A percentile compares a stretch with the other conserved stretches of the same genome.
Conservation (phyloP, 2,888 invertebrate species). For the Eristalis intricaria region DNA sequence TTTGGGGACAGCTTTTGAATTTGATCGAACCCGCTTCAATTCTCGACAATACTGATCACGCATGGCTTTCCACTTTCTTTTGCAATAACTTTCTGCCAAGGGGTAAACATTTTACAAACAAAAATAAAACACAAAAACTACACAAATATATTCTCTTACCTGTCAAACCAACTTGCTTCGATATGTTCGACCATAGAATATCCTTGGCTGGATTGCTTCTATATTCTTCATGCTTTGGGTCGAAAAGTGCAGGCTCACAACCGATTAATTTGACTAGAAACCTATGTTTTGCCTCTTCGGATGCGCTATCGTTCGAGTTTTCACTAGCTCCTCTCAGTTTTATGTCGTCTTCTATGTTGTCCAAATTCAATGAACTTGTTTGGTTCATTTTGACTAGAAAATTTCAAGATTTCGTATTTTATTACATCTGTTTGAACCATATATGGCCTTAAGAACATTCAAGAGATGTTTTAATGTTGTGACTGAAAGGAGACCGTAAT, state of each 20-base stretch:
- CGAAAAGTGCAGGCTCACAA: conserved; percentile 78
- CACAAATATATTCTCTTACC: conserved; percentile 72
- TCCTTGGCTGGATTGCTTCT: conserved; percentile 77
- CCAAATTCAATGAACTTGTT: too few relatives aligned
- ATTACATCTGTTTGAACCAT: too few relatives aligned
- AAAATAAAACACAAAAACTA: background rate
- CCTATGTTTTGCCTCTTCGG: conserved; percentile 73
- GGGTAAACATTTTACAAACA: background rate
- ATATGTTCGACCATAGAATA: conserved; percentile 77
- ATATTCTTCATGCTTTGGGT: conserved; percentile 78
- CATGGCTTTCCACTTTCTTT: conserved; percentile 80
- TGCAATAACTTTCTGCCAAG: conserved; percentile 76
- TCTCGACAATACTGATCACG: conserved; percentile 80
- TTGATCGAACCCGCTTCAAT: conserved; percentile 77
- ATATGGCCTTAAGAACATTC: too few relatives aligned
- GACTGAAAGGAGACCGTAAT: too few relatives aligned
- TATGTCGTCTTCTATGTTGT: background rate
- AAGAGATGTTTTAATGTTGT: too few relatives aligned
- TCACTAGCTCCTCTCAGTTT: background rate
- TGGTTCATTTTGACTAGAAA: too few relatives aligned
- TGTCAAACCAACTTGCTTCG: conserved; percentile 77
- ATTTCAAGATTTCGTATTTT: too few relatives aligned
- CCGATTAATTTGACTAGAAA: conserved; percentile 77
- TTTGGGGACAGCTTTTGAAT: conserved; percentile 77
- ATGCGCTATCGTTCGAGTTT: conserved; percentile 69